Evolutionary conservation across 2,888 invertebrate genomes (phyloP), one percentile per base, ranked within the genome.

Genomic region (Metellina segmentata): DNA sequence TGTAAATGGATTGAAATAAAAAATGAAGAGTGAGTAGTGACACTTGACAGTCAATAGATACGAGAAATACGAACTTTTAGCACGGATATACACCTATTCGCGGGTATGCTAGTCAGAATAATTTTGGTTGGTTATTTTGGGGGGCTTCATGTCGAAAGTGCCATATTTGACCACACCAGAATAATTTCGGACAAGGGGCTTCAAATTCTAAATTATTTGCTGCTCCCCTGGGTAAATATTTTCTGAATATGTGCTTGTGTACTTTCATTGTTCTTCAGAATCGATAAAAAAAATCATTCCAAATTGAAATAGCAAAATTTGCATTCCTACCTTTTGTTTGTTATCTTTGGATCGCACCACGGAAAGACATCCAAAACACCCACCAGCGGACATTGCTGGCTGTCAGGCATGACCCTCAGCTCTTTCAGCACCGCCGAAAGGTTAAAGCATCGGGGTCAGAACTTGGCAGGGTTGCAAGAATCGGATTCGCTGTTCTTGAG

Each of bases 321-420:
- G 16, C 6, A 48, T 16, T 13, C 72, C 19, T 86, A 91, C 90
- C 90, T 91, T 86, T 9, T 16, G n/a, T 75, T 81, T 86, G 53
- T 48, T 71, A 52, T 75, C 85, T 70, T 74, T 81, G 6, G 79
- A 69, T 34, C 90, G 86, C 7, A 75, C 9, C n/a, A 75, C 53
- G 11, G 69, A 13, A 20, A 89, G 70, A 77, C 89, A 89, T 48
- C 75, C 77, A 51, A 51, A 86, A 81, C 81, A 91, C 20, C 82
- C 81, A 81, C 75, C 75, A 81, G 61, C 69, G 52, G 86, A 82
- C 90, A 91, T 91, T 4, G 34, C 61, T 34, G 61, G 6, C 71
- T 11, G 71, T n/a, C 74, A 70, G 51, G 8, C 90, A 86, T 85
- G 74, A 81, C 70, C 34, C 7, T 78, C 19, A 11, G 19, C 20